Base-by-base conservation (phyloP, 2,113 vertebrate species). In the Erpornis zantholeuca region DNA sequence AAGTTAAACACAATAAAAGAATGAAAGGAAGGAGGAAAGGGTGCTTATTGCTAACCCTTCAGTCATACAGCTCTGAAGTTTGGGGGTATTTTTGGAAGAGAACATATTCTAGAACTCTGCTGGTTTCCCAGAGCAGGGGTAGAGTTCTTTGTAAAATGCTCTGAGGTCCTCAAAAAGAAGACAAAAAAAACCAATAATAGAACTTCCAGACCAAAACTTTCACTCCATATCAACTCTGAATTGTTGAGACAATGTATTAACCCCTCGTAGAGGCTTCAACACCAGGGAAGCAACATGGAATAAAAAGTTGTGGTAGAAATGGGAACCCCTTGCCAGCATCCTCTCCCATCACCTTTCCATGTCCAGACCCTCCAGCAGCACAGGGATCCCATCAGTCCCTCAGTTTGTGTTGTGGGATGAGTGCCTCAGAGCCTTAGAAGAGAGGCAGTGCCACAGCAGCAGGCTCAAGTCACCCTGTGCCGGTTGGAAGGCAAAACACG, bases 241-340 rank as follows among this genome's bases (percentile, higher is more conserved):
- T 9, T 25, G 10, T 2, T 12, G 23, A 64, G 63, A 42, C 5
- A 20, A 23, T 1, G 23, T 3, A 31, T 27, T 61, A 53, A 59
- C 25, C 60, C 42, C 54, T 77, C 68, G 18, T 6, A 56, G 50
- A 1, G 44, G 15, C 40, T 91, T 44, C 36, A 61, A 15, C 36
- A 61, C 12, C 12, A 2, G n/a, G 16, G 36, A 53, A 66, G 19
- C 19, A 13, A 24, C 4, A 1, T 3, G 13, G 33, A 64, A 83
- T 31, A 29, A 76, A 44, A 91, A n/a, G 3, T 0, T 12, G 13
- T 0, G 1, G 6, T 6, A 54, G 33, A 38, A 88, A 36, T 2
- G 12, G 38, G 54, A 83, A 49, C 5, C 4, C 27, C 9, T 38
- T 25, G 13, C 3, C n/a, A 49, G 44, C 25, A 42, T 19, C 50